Base-by-base conservation (phyloP, 2,888 invertebrate species). In the Agrilus biguttatus region DNA sequence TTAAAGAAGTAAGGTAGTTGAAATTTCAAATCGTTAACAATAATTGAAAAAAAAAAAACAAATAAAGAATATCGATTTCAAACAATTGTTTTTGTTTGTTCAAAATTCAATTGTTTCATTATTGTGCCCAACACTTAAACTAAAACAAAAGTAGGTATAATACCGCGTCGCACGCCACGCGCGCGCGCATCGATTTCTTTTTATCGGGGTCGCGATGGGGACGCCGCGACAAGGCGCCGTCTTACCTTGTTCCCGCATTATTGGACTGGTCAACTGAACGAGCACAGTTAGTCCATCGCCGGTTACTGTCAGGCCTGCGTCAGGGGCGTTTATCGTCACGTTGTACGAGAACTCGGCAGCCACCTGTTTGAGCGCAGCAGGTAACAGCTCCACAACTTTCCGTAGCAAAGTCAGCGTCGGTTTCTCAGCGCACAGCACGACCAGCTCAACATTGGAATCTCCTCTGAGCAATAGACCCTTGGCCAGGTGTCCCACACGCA, bases 371-470 rank as follows among this genome's bases (percentile, higher is more conserved):
- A 95, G 72, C 56, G 91, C 86, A 44, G 75, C 72, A 1, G 91
- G 91, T 59, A 96, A 70, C 57, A 85, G 80, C 51, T 83, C 80
- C 33, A 86, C 85, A 17, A 95, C 89, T 53, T 88, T 80, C 62
- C 89, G 83, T 47, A 98, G 73, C 52, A 96, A 72, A 39, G 86
- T 79, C 61, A 80, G 65, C 42, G 95, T 95, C 46, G 97, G 97
- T 55, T 92, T 90, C 65, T 92, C 91, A 45, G 90, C 84, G 66
- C 95, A 96, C 44, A 97, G 73, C 42, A 97, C 91, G 33, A 97
- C 96, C 48, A 97, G 74, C 54, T 92, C 83, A 44, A 97, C 92
- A 58, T 79, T 78, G 49, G 80, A 79, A 69, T 97, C 96, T 6
- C 91, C 91, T 50, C 83, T 80, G 19, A 97, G 73, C 57, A 97